phyloP scores from a whole-genome alignment of 2,888 invertebrate genomes.

The Rhingia campestris region DNA sequence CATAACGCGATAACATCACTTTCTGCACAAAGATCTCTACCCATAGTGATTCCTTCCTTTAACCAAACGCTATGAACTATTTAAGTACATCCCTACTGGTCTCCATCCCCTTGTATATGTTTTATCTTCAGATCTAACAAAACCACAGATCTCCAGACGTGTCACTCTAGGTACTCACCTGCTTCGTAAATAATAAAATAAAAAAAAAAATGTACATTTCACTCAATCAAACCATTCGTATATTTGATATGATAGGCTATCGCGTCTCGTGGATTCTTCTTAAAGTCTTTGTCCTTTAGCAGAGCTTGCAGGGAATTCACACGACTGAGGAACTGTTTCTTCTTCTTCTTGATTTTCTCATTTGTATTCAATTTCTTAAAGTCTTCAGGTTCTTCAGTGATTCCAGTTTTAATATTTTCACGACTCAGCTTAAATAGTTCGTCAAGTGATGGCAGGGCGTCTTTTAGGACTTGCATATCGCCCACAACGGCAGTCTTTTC shows the following conservation, averaged over 20 bases:
- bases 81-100: too few species aligned
- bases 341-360: conserved; percentile 78
- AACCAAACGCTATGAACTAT: too few species aligned
- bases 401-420: conserved; percentile 75
- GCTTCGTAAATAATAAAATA: conserved; percentile 10
- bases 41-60: too few species aligned
- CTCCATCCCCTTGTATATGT: too few species aligned
- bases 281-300: conserved; percentile 79
- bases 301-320: conserved; percentile 78
- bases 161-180: too few species aligned
- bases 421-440: conserved; percentile 78
- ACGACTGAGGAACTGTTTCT: conserved; percentile 77
- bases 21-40: too few species aligned
- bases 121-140: too few species aligned
- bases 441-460: conserved; percentile 80
- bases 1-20: too few species aligned
- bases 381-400: conserved; percentile 51
- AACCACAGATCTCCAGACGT: too few species aligned
- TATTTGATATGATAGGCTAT: conserved; percentile 80
- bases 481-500: conserved; percentile 79
- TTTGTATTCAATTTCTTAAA: conserved; percentile 76
- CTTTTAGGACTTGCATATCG: conserved; percentile 79
- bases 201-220: neutral
- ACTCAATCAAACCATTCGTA: conserved; percentile 76
- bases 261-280: conserved; percentile 79